Base-by-base conservation (phyloP, 1,140 invertebrate species). In the Eciton burchellii region DNA sequence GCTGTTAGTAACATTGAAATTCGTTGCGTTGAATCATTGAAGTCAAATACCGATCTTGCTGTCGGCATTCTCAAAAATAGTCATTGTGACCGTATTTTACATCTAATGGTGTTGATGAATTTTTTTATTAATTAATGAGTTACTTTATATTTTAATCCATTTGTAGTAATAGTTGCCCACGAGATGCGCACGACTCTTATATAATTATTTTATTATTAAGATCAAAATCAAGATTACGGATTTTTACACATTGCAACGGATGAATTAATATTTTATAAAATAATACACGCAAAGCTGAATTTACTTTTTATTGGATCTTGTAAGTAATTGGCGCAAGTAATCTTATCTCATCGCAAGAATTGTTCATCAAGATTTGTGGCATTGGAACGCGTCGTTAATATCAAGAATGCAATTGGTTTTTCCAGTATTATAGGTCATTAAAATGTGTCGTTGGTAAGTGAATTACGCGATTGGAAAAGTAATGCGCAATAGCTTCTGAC, bases 61-160 rank as follows among this genome's bases (percentile, higher is more conserved):
- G 47, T 77, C 60, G 74, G 56, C 47, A 41, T 14, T 56, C 41
- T 68, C 6, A 79, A 68, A 79, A 57, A 54, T 79, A 68, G 49
- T 54, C n/a, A n/a, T n/a, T n/a, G 60, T 26, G 3, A 56, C 49
- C 1, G 0, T 26, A 9, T 56, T 57, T 43, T 9, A n/a, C 21
- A 72, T 6, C 16, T 41, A 54, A 56, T 41, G 3, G 3, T 12
- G 9, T 35, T 56, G 11, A 57, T 8, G 12, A 41, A n/a, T 57
- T 49, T 49, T 74, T 74, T 56, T 24, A 0, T 1, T 56, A 24
- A 16, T 0, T 43, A 41, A 57, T 11, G 26, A 11, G 19, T n/a
- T 9, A 5, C 24, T 12, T 47, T 60, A 0, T 54, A 45, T 35
- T 16, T 73, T 0, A 0, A 3, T 12, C 14, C 4, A 26, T 43